These are phyloP conservation scores for Sminthurinus aureus DNA, from an alignment of 2,888 invertebrate species.

Conservation along the genomic window DNA sequence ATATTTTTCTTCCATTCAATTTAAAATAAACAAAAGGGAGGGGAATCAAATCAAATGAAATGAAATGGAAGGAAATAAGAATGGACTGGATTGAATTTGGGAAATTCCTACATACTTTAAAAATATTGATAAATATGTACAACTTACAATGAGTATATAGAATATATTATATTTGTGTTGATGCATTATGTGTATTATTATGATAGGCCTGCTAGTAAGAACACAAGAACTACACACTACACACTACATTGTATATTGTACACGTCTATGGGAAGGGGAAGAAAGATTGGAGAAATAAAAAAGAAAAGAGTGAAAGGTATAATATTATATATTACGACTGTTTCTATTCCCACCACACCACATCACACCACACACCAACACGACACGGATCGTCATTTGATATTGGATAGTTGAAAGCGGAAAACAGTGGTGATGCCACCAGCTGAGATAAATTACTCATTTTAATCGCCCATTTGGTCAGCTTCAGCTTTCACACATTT, in stretches of 20 bases:
- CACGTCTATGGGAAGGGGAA: background rate
- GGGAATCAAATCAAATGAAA: no score
- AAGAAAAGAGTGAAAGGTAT: background rate
- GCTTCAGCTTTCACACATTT: constrained; percentile 38
- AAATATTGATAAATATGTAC: background rate
- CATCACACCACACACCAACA: background rate
- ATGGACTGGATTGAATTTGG: no score
- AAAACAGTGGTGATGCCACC: constrained; percentile 38
- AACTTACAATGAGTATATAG: background rate
- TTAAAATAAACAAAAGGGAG: constrained; percentile 35
- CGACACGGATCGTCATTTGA: constrained; percentile 17
- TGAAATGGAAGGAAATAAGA: no score
- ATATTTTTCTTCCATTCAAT: constrained; percentile 26
- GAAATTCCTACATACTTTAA: no score
- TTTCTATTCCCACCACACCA: constrained; percentile 22
- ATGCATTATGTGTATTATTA: background rate
- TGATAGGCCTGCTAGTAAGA: no score
- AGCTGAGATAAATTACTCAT: constrained; percentile 44
- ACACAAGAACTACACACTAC: background rate
- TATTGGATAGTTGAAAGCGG: constrained; percentile 29
- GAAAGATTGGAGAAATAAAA: background rate
- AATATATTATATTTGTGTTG: no score
- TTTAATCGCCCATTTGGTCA: constrained; percentile 40
- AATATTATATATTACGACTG: constrained; percentile 4
- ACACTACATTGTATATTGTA: background rate